Evolutionary conservation across 2,888 invertebrate genomes (phyloP).

Genomic region (Drosophila melanosoma): DNA sequence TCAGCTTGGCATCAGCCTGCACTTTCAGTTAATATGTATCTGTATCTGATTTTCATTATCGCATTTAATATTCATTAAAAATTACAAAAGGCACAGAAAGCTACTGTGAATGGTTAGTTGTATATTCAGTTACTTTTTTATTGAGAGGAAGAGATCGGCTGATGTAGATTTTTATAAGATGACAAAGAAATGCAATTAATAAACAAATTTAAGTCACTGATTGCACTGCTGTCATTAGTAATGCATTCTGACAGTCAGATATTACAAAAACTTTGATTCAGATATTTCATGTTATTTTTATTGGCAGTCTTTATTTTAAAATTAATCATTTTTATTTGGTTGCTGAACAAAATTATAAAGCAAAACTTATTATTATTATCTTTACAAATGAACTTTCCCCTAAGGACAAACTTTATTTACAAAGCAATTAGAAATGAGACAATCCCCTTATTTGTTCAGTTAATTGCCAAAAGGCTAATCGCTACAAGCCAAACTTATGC

Average conservation of each 20-base stretch:
- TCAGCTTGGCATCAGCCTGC: slow-evolving; percentile 25
- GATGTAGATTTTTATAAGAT: slow-evolving; percentile 3
- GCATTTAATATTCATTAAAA: slow-evolving; percentile 65
- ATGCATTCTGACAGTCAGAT: slow-evolving; percentile 42
- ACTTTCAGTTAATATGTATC: slow-evolving; percentile 61
- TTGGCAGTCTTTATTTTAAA: not conserved
- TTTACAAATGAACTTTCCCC: not conserved
- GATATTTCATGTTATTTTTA: not conserved
- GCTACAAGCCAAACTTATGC: slow-evolving; percentile 40
- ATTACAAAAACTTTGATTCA: slow-evolving; percentile 5
- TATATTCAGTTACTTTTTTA: not conserved
- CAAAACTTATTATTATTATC: slow-evolving; percentile 5
- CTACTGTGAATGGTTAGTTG: slow-evolving; percentile 41
- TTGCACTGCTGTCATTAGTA: slow-evolving; percentile 22
- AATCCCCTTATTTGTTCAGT: slow-evolving; percentile 27
- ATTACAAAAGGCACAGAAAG: slow-evolving; percentile 70
- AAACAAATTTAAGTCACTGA: slow-evolving; percentile 35
- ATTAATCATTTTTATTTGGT: not conserved
- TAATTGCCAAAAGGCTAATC: slow-evolving; percentile 56
- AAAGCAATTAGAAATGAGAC: slow-evolving; percentile 42
- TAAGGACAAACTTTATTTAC: slow-evolving; percentile 35
- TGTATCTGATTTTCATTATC: slow-evolving; percentile 70
- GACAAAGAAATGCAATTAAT: slow-evolving; percentile 49
- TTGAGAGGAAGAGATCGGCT: not conserved
- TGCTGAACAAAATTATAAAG: not conserved